Base-by-base conservation (phyloP, 2,888 invertebrate species). In the Nomada fucata region DNA sequence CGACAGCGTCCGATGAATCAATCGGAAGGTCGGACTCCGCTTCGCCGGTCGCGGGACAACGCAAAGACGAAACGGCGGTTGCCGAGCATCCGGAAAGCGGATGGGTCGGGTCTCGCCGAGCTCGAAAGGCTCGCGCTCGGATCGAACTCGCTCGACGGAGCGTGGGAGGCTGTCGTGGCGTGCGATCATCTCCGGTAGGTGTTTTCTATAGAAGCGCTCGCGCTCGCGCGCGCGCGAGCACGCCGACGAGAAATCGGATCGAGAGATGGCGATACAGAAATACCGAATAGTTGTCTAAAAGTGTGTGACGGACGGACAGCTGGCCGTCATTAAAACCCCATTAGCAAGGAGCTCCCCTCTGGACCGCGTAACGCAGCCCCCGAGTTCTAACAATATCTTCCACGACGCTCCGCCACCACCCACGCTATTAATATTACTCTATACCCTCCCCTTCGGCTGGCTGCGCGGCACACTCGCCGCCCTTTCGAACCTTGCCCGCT, bases 301-400 rank as follows among this genome's bases (percentile, higher is more conserved):
- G 88, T 91, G 91, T 91, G 90, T 91, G 93, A 91, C 91, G 91
- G 92, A 92, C 91, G 90, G 93, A 92, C 93, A 92, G 93, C 94
- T 93, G 93, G 93, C 93, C 92, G 93, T 94, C 94, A 94, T 93
- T 93, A 93, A 93, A 93, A 93, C 92, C 89, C 90, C 91, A 89
- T 90, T 91, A 91, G 91, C 90, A 79, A 91, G 91, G 83, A 90
- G 90, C 89, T 88, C 86, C 88, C 89, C 89, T 76, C 88, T 85
- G 83, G 80, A 79, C 85, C 79, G 86, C 86, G 87, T 84, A 89
- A 89, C 89, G 83, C 89, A 89, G 89, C 78, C 89, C 89, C 90
- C 89, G 86, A 90, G 90, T 92, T 93, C 93, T 93, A 93, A 92
- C 92, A 92, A 93, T 93, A 92, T 92, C 92, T 89, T 91, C 88